A percentile compares a stretch with the other conserved stretches of the same genome.
Conservation (phyloP, 2,797 vertebrate species). For the Potorous gilbertii region DNA sequence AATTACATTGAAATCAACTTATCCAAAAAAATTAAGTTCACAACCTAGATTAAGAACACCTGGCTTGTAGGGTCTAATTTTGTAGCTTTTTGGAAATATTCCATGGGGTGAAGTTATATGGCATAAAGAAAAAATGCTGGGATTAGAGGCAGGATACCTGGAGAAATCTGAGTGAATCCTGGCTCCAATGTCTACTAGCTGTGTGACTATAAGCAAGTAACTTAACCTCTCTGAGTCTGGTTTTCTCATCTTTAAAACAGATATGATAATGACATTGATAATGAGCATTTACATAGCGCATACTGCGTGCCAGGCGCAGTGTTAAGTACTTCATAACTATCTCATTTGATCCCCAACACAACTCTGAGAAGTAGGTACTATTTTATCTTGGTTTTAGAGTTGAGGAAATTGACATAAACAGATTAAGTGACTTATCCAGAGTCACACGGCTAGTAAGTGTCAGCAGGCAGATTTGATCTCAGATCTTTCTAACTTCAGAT, state of each 20-base stretch:
- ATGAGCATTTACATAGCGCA: no score
- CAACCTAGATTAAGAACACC: background rate
- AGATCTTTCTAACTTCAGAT: no score
- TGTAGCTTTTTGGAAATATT: background rate
- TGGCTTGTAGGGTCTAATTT: background rate
- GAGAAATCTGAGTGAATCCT: background rate
- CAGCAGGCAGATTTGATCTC: no score
- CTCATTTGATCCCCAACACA: background rate
- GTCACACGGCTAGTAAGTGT: no score
- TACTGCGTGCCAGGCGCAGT: background rate
- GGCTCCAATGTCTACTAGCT: background rate
- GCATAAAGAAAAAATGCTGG: background rate
- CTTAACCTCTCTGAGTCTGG: background rate
- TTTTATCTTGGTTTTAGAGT: background rate
- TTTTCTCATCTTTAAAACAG: constrained; percentile 21
- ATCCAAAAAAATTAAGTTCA: background rate
- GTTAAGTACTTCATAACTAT: background rate
- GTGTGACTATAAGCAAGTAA: background rate
- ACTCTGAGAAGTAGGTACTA: background rate
- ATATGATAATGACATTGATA: background rate
- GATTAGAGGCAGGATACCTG: background rate
- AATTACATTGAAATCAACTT: background rate
- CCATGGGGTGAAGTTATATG: background rate
- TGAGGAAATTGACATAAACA: background rate
- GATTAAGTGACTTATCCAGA: no score